phyloP scores from a whole-genome alignment of 2,113 vertebrate species.

The Dasyurus viverrinus region DNA sequence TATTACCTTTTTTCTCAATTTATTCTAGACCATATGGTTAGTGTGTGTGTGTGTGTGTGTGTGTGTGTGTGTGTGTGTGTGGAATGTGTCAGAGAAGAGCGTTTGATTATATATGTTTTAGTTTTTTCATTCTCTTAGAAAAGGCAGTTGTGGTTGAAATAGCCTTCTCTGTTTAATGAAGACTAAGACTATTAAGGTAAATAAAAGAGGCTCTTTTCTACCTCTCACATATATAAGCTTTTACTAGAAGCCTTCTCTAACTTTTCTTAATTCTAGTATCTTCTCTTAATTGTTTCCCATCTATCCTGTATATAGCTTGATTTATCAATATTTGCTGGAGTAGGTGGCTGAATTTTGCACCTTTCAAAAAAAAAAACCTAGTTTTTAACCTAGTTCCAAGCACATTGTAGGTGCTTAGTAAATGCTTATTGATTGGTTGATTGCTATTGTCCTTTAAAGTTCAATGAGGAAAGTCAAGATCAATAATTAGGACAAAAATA shows the following conservation, averaged over 20 bases:
- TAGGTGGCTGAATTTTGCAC: neutral
- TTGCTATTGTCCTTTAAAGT: neutral
- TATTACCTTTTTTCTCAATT: neutral
- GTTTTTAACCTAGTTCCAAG: neutral
- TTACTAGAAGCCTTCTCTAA: neutral
- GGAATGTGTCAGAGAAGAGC: neutral
- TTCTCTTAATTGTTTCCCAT: neutral
- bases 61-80: neutral
- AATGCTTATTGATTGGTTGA: neutral
- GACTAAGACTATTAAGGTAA: neutral
- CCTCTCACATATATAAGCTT: neutral
- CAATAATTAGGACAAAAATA: neutral
- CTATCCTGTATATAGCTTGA: neutral
- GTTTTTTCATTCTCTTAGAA: neutral
- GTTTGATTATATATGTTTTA: neutral
- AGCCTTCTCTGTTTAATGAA: neutral
- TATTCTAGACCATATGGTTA: neutral
- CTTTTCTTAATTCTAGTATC: neutral
- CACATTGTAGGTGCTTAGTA: neutral
- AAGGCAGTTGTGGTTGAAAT: neutral
- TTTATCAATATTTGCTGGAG: neutral
- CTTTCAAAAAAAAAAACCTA: neutral
- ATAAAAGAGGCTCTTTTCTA: neutral
- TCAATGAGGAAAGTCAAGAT: slow-evolving; percentile 1
- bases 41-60: no score